Evolutionary conservation across 1,140 invertebrate genomes (phyloP).

Genomic region (Lucilia cuprina): DNA sequence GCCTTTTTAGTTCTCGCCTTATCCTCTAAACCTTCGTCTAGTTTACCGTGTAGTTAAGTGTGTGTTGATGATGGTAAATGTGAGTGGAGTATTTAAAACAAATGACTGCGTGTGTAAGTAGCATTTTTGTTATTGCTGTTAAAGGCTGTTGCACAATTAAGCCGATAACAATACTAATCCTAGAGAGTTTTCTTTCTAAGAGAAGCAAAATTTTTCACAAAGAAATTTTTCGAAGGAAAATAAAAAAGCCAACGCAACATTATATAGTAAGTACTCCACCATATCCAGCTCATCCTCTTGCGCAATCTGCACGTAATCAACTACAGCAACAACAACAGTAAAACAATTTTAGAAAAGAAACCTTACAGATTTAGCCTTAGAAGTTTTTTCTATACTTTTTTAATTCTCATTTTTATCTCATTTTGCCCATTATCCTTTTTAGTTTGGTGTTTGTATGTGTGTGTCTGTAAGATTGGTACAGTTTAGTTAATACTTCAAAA

Average conservation of each 20-base stretch:
- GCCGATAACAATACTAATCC: conserved; percentile 34
- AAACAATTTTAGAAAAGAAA: background rate
- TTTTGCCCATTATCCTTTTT: conserved; percentile 29
- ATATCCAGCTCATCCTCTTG: background rate
- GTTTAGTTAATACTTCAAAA: conserved; percentile 32
- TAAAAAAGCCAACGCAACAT: background rate
- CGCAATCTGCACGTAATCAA: background rate
- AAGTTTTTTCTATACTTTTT: background rate
- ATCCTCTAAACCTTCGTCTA: too few relatives aligned
- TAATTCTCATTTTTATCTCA: conserved; percentile 14
- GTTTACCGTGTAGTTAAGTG: background rate
- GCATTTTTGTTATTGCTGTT: conserved; percentile 22
- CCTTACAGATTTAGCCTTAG: background rate
- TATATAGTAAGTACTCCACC: background rate
- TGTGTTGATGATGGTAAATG: background rate
- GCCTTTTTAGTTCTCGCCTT: background rate
- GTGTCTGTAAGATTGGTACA: background rate
- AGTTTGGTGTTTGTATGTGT: background rate
- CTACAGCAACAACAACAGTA: background rate
- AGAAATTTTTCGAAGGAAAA: background rate
- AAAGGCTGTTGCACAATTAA: conserved; percentile 34
- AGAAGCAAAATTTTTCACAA: background rate
- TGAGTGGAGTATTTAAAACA: background rate
- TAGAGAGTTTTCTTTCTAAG: conserved; percentile 9
- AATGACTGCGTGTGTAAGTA: conserved; percentile 23